Evolutionary conservation across 2,113 vertebrate species (phyloP), one percentile per base, ranked within the genome.

Genomic region (Austrofundulus limnaeus): DNA sequence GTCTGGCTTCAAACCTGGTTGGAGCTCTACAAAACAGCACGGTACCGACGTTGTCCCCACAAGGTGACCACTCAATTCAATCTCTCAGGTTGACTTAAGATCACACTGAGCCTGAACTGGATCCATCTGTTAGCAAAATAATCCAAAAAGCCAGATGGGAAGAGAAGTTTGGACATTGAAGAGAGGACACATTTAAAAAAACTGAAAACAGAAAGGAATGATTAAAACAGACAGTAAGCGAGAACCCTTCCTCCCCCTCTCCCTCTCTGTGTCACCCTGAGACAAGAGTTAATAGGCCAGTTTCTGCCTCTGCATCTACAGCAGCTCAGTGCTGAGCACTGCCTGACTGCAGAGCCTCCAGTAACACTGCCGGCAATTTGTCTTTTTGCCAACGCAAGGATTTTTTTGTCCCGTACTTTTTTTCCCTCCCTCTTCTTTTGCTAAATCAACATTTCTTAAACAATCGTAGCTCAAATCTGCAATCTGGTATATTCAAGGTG

Each of bases 311-410:
- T 55, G 73, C 81, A 84, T 69, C 74, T 74, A 56, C 77, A 74
- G 72, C 70, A 73, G 51, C 68, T 56, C 8, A 31, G 55, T 13
- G 42, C 62, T 52, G 62, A 86, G 84, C 72, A 61, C 80, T 61
- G 69, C 71, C 70, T 80, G 79, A 70, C 72, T 82, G 81, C 79
- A 72, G 70, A 69, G 79, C 84, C 77, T 84, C 72, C 74, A 79
- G 86, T 81, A 66, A 56, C 58, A 55, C 81, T 69, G 58, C 61
- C 0, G 51, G 83, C 83, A 81, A 75, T 86, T 81, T 82, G 77
- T 82, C 74, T 80, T 88, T 83, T 81, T 86, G 82, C 86, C 84
- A 83, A 78, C 50, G 45, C 56, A 71, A 37, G 70, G 0, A 13
- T 75, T 80, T 55, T 48, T n/a, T 12, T 8, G 14, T 24, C 4